Evolutionary conservation across 2,888 invertebrate species (phyloP).

Genomic region (Formica aserva): DNA sequence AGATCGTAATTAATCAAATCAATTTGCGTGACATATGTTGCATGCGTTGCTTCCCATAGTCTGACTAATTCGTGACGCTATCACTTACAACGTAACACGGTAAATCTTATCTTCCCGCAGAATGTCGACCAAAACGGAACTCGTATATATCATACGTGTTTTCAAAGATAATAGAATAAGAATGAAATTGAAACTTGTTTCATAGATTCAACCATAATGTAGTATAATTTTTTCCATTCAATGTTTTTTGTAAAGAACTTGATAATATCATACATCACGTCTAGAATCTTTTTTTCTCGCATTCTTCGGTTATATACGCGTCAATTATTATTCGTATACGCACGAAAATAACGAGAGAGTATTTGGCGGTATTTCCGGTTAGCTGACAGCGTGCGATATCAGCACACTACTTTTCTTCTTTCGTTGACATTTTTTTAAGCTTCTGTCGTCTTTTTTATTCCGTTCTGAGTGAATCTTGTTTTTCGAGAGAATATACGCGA

Average conservation of each 20-base stretch:
- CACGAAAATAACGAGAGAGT: conserved; percentile 52
- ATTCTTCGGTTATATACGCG: not conserved
- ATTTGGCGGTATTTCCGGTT: conserved; percentile 77
- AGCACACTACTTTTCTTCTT: conserved; percentile 38
- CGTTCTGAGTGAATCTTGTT: not conserved
- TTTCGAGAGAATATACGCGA: conserved; percentile 27
- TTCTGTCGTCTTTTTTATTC: conserved; percentile 26
- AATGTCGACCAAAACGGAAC: not conserved
- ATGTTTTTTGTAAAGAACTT: conserved; percentile 17
- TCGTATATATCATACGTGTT: conserved; percentile 2
- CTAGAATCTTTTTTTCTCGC: not conserved
- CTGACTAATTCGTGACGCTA: conserved; percentile 30
- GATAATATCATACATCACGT: not conserved
- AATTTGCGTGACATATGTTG: conserved; percentile 9
- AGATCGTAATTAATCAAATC: conserved; percentile 18
- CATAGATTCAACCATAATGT: not conserved
- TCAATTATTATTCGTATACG: conserved; percentile 50
- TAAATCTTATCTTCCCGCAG: conserved; percentile 18
- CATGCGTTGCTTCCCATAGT: conserved; percentile 6
- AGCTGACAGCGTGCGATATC: conserved; percentile 69
- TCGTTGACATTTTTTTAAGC: conserved; percentile 42
- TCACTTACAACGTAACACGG: conserved; percentile 23
- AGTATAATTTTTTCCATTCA: conserved; percentile 63
- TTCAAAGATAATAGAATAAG: not conserved
- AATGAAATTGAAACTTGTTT: conserved; percentile 19